Evolutionary conservation across 2,113 vertebrate species (phyloP), one percentile per base, ranked within the genome.

Genomic region (Cacatua alba): DNA sequence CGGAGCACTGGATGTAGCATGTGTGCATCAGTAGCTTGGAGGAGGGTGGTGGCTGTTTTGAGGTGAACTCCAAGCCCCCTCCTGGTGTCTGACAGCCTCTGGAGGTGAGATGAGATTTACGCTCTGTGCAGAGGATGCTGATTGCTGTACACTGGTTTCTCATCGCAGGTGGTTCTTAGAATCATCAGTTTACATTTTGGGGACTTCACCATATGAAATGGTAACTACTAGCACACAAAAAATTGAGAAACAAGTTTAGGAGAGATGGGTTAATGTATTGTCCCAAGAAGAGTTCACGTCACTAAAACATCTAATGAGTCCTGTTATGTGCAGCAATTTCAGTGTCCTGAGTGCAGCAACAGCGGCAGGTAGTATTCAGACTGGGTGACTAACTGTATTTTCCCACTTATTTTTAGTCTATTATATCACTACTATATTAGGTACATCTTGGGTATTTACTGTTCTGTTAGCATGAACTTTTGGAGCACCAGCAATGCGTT

Each of bases 1-100:
- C 0, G 0, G 35, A 25, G 33, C 0, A 1, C 46, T 70, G 35
- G 29, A 5, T 46, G 33, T 39, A 20, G 39, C 0, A 0, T 25
- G 20, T 53, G 51, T 49, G 15, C 0, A 0, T 72, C 51, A 33
- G 46, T 55, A 55, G 78, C 46, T 67, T 77, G 76, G 53, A 85
- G 29, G 19, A 86, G 28, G 2, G 1, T 41, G 37, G 20, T 90
- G 49, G 10, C 52, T 2, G 1, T 72, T 92, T 75, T 51, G 19
- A 44, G 43, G 15, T 78, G 72, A 78, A 14, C 24, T 71, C 55
- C 0, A 3, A 78, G 71, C 51, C 20, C 14, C 13, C 14, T 91
- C 55, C n/a, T 67, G 9, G 7, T 53, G 11, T 59, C 19, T 85
- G 64, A 59, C 12, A 24, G 46, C 41, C 13, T 55, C 46, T 67